Percentiles rank a stretch among this genome's conserved stretches.
These are phyloP conservation scores for Chrysolina americana DNA, from an alignment of 2,888 invertebrate genomes.

Conservation along the genomic window DNA sequence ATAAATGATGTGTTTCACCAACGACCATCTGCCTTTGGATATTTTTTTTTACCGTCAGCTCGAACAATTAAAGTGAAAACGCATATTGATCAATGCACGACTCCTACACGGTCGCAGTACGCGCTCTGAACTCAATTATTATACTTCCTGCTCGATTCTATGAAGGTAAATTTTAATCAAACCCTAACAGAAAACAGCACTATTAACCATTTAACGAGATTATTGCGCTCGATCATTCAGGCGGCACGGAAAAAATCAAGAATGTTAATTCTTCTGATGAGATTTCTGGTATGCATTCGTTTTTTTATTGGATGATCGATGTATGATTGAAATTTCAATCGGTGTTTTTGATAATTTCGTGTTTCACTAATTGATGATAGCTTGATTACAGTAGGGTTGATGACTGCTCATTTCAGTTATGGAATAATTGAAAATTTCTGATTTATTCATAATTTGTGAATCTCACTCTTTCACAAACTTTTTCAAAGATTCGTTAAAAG, in stretches of 20 bases:
- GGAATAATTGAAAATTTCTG: too few species aligned
- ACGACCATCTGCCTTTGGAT: slow-evolving; percentile 53
- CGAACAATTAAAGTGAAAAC: slow-evolving; percentile 61
- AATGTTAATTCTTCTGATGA: slow-evolving; percentile 44
- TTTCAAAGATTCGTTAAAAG: too few species aligned
- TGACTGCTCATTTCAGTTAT: too few species aligned
- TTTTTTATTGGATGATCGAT: background rate
- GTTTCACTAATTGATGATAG: background rate
- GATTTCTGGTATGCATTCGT: slow-evolving; percentile 41
- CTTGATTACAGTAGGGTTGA: background rate
- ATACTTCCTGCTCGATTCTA: slow-evolving; percentile 55
- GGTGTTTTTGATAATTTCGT: background rate
- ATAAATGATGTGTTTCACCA: slow-evolving; percentile 46
- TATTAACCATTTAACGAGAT: slow-evolving; percentile 43
- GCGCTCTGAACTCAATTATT: slow-evolving; percentile 56
- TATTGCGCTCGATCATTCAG: slow-evolving; percentile 40
- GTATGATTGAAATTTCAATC: background rate
- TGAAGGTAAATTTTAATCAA: slow-evolving; percentile 52
- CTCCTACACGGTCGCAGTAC: slow-evolving; percentile 49
- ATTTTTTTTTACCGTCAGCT: slow-evolving; percentile 46
- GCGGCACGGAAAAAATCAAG: slow-evolving; percentile 41
- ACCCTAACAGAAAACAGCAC: slow-evolving; percentile 47
- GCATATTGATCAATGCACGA: slow-evolving; percentile 53
- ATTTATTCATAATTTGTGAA: too few species aligned
- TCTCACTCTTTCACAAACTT: too few species aligned